Evolutionary conservation across 1,140 invertebrate genomes (phyloP).

Genomic region (Monochamus saltuarius): DNA sequence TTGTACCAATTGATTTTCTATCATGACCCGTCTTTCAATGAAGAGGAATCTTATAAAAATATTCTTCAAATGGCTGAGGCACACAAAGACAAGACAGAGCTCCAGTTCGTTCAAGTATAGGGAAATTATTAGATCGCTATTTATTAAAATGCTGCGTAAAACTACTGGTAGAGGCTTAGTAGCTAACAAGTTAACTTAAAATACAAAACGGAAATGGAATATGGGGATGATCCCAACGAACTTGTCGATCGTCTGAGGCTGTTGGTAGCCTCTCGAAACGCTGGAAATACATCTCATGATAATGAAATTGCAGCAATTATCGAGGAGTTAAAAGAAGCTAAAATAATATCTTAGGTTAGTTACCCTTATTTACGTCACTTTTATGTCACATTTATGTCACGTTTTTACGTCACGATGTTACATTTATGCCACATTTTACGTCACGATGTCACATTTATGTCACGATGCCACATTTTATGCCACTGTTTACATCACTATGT

Average conservation of each 20-base stretch:
- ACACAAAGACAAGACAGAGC: constrained; percentile 28
- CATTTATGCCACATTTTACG: no score
- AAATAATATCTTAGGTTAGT: constrained; percentile 18
- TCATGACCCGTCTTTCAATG: constrained; percentile 28
- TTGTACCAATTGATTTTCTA: constrained; percentile 35
- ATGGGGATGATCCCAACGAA: constrained; percentile 16
- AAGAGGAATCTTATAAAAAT: constrained; percentile 32
- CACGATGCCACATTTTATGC: no score
- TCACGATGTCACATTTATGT: no score
- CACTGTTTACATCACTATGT: no score
- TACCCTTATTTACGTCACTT: no score
- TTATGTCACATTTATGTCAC: no score
- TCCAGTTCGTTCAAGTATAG: constrained; percentile 26
- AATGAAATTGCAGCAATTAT: constrained; percentile 41
- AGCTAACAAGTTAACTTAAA: background rate
- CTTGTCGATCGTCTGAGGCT: constrained; percentile 7
- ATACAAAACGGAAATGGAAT: constrained; percentile 16
- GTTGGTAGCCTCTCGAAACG: constrained; percentile 1
- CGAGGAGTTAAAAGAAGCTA: constrained; percentile 39
- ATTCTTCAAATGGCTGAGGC: no score
- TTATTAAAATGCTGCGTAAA: constrained; percentile 6
- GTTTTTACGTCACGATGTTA: no score
- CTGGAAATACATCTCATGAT: constrained; percentile 11
- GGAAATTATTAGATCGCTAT: constrained; percentile 26
- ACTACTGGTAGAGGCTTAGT: background rate